Conservation (phyloP, 64 coral and sea anemone species). For the Actinia equina region DNA sequence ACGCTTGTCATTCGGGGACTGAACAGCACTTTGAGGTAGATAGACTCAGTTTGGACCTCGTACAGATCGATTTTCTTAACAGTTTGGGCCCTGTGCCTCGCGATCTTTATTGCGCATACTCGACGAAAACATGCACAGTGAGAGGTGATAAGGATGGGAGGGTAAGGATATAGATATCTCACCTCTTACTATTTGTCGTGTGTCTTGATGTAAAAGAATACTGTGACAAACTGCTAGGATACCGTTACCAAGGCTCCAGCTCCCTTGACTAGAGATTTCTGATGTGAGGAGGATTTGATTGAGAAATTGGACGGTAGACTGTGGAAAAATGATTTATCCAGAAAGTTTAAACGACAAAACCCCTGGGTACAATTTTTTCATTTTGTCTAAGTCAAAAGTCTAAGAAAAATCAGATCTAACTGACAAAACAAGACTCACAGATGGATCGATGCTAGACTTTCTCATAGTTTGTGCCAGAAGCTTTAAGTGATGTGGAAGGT, state of each 20-base stretch:
- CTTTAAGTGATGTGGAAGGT: constrained; percentile 78
- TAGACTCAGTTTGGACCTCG: too few species aligned
- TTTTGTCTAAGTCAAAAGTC: too few species aligned
- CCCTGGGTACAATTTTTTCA: too few species aligned
- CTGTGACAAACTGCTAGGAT: constrained; percentile 85
- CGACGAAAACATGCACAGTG: too few species aligned
- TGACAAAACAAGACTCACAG: constrained; percentile 53
- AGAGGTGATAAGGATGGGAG: neutral
- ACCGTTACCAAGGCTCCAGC: constrained; percentile 78
- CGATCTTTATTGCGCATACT: neutral
- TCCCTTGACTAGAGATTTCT: constrained; percentile 36
- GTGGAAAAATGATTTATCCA: neutral
- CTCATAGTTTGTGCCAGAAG: constrained; percentile 73
- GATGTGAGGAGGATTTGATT: constrained; percentile 54
- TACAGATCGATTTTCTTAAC: too few species aligned
- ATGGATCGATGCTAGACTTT: constrained; percentile 56
- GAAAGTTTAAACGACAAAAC: too few species aligned
- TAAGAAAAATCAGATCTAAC: too few species aligned
- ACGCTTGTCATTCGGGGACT: too few species aligned
- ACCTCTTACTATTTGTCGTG: constrained; percentile 72
- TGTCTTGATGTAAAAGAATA: constrained; percentile 72
- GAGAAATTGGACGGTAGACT: constrained; percentile 74
- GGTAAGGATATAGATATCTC: neutral
- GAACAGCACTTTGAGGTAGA: too few species aligned
- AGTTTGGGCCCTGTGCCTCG: neutral